Percentiles rank a stretch among this genome's conserved stretches.
phyloP scores from a whole-genome alignment of 2,888 invertebrate species.

The Osedax frankpressi region DNA sequence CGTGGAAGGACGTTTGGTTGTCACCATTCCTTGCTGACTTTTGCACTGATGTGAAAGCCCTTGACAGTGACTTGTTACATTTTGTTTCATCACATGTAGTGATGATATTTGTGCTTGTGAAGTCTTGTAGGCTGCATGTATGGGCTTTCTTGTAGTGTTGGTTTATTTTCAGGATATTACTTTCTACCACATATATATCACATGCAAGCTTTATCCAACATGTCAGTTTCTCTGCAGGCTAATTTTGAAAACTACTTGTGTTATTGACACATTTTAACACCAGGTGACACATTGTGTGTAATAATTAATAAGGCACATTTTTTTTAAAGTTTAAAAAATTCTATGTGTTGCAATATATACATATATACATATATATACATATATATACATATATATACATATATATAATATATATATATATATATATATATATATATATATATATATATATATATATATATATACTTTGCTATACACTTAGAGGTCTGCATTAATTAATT shows the following conservation, averaged over 20 bases:
- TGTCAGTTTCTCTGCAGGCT: not conserved
- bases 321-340: not conserved
- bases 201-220: not conserved
- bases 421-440: no score
- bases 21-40: not conserved
- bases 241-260: not conserved
- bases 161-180: not conserved
- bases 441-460: no score
- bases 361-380: no score
- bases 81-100: not conserved
- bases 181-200: not conserved
- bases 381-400: no score
- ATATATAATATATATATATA: no score
- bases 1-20: not conserved
- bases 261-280: not conserved
- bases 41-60: not conserved
- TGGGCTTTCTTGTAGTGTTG: not conserved
- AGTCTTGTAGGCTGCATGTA: slow-evolving; percentile 5
- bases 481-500: not conserved
- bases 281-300: not conserved
- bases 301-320: not conserved
- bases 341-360: not conserved
- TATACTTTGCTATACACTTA: no score
- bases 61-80: not conserved
- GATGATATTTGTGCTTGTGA: not conserved